Base-by-base conservation (phyloP, 35 echinoderm and acorn worm genomes). In the Amphiura filiformis region DNA sequence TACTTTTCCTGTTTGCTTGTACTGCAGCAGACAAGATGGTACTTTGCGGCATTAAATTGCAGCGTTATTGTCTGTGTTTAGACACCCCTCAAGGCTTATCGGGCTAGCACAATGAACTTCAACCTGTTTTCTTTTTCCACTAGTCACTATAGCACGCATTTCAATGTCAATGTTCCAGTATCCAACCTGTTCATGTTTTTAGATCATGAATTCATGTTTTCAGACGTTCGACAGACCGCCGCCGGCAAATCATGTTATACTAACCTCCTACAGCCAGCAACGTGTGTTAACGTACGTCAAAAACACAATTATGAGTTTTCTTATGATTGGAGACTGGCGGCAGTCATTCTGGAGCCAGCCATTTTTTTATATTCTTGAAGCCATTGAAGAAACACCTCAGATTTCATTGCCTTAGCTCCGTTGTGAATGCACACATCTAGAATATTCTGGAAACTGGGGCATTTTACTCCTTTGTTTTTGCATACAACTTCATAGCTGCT, bases 181-280 rank as follows among this genome's bases (percentile, higher is more conserved):
- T 23, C 26, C 1, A 70, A 11, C 28, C n/a, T n/a, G n/a, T 70
- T 2, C 26, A 70, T 70, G 61, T 70, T 70, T 70, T 70, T n/a
- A 70, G 61, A 70, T 70, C 61, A 70, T 70, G 61, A 70, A 70
- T 70, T 70, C 61, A 70, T 70, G 61, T 70, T 70, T 70, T 70
- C 15, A 70, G 61, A 70, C 28, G 61, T 70, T 70, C 9, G 61
- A 18, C 61, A 70, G 61, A 70, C 61, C 9, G 61, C 61, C 61
- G 7, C 17, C 3, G 61, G 61, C 61, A 11, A 70, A 15, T 70
- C 28, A 23, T 23, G 61, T 15, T 70, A 70, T 70, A 70, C 61
- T 70, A 70, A 70, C 61, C 61, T 4, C 11, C 26, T 26, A 70
- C 26, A 70, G 44, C 61, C 61, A 70, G 61, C 61, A 70, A 70